A percentile compares a stretch with the other conserved stretches of the same genome.
Conservation (phyloP, 1,140 invertebrate genomes). For the Cepaea nemoralis region DNA sequence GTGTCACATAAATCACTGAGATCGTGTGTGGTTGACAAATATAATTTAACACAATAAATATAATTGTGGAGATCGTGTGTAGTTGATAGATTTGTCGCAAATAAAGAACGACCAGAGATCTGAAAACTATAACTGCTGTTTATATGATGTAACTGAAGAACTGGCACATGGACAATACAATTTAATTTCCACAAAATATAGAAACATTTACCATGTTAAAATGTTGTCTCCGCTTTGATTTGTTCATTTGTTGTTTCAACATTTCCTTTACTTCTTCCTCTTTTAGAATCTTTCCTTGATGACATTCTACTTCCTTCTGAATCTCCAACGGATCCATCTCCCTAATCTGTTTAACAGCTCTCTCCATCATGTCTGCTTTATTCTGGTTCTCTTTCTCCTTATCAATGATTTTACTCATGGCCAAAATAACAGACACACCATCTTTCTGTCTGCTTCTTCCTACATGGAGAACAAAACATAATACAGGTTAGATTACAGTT, state of each 20-base stretch:
- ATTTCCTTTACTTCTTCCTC: neutral
- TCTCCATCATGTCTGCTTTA: neutral
- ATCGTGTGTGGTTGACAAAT: too few species aligned
- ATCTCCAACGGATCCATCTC: neutral
- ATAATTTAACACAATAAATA: too few species aligned
- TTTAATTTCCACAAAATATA: too few species aligned
- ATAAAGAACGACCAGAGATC: too few species aligned
- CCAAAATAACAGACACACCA: neutral
- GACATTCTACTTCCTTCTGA: neutral
- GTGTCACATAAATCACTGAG: too few species aligned
- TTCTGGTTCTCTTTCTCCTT: neutral
- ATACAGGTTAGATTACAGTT: too few species aligned
- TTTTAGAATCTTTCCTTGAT: neutral
- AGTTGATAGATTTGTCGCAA: too few species aligned
- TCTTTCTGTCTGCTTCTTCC: neutral
- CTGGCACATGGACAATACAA: too few species aligned
- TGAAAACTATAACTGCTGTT: too few species aligned
- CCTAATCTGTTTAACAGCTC: neutral
- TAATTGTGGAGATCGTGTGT: too few species aligned
- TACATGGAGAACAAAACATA: neutral
- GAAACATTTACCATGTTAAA: conserved; percentile 10
- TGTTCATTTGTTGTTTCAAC: neutral
- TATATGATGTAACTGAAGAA: too few species aligned
- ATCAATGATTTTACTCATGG: neutral
- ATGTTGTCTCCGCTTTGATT: neutral